Evolutionary conservation across 2,888 invertebrate genomes (phyloP).

Genomic region (Melanostoma scalare): DNA sequence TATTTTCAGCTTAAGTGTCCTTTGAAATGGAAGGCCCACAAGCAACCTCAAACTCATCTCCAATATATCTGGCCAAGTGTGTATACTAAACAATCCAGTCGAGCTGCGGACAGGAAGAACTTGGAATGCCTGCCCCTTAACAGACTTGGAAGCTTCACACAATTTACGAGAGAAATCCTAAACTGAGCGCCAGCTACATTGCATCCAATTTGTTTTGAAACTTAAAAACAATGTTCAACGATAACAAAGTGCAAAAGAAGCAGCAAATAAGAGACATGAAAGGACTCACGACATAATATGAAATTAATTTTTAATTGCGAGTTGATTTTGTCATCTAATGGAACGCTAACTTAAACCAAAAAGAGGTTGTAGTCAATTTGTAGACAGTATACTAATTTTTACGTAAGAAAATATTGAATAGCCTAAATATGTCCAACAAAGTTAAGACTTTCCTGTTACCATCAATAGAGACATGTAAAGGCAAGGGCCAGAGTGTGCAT

Average conservation of each 20-base stretch:
- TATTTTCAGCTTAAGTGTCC: slow-evolving; percentile 3
- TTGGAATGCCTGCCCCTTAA: no score
- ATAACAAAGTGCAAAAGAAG: no score
- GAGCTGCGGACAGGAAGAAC: background rate
- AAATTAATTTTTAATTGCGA: no score
- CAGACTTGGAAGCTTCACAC: background rate
- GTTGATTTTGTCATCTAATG: no score
- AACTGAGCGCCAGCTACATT: slow-evolving; percentile 20
- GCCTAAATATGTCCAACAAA: slow-evolving; percentile 21
- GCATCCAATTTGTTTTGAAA: slow-evolving; percentile 1
- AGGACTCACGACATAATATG: no score
- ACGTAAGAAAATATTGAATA: slow-evolving; percentile 24
- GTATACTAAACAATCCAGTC: slow-evolving; percentile 32
- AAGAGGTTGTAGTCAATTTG: slow-evolving; percentile 29
- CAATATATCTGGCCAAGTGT: background rate
- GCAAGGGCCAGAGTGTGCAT: no score
- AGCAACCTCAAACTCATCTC: slow-evolving; percentile 24
- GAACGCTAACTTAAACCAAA: no score
- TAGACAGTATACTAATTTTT: slow-evolving; percentile 25
- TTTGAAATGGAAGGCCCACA: slow-evolving; percentile 11
- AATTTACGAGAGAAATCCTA: slow-evolving; percentile 11
- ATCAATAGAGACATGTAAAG: no score
- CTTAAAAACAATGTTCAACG: background rate
- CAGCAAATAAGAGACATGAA: no score
- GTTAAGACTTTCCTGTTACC: no score